Percentiles rank a stretch among this genome's conserved stretches.
Evolutionary conservation across 1,140 invertebrate genomes (phyloP).

Genomic region (Solen grandis): DNA sequence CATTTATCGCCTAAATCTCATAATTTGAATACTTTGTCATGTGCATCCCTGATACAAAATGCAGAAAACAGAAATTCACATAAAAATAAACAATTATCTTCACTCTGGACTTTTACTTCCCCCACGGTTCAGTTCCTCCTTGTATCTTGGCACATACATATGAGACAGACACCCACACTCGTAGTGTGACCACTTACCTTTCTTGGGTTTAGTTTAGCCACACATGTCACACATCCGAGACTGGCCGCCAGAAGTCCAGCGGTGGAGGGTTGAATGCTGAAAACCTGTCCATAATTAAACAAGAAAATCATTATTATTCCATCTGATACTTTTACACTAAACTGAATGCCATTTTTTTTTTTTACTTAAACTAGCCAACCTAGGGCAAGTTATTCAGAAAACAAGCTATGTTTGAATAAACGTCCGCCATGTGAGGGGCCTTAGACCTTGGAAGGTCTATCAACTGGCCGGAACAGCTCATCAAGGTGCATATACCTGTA

Average conservation of each 20-base stretch:
- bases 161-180: background rate
- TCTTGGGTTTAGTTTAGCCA: conserved; percentile 61
- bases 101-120: background rate
- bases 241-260: conserved; percentile 69
- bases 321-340: background rate
- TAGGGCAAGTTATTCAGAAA: background rate
- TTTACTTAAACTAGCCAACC: background rate
- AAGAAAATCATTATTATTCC: conserved; percentile 7
- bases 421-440: too few relatives aligned
- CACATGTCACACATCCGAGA: conserved; percentile 70
- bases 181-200: conserved; percentile 56
- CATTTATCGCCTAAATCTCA: too few relatives aligned
- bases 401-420: too few relatives aligned
- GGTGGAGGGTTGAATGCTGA: conserved; percentile 67
- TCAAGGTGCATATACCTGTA: too few relatives aligned
- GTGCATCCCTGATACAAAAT: too few relatives aligned
- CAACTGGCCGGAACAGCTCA: too few relatives aligned
- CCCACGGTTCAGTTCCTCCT: background rate
- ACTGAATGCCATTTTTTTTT: background rate
- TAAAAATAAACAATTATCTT: background rate
- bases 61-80: conserved; percentile 21
- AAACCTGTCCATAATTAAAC: conserved; percentile 65
- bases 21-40: too few relatives aligned
- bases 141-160: too few relatives aligned
- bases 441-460: too few relatives aligned